phyloP scores from a whole-genome alignment of 2,113 vertebrate genomes.

The Peromyscus maniculatus region DNA sequence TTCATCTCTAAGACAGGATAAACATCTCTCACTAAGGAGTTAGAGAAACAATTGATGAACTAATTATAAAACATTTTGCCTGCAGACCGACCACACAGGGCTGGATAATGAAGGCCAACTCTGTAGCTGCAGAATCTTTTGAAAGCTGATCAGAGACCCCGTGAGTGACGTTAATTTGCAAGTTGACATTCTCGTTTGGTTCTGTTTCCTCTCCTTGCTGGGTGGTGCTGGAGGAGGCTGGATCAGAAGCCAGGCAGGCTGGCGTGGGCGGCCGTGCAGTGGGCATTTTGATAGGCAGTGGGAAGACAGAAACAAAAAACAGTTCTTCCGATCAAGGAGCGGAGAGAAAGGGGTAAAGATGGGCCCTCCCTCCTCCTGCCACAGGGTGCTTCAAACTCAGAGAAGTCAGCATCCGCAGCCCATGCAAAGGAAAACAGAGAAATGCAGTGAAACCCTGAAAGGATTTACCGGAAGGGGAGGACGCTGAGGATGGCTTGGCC shows the following conservation, averaged over 20 bases:
- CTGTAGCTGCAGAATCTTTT: slow-evolving; percentile 5
- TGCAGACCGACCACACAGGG: not conserved
- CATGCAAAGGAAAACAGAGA: rapidly evolving
- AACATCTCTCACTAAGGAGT: slow-evolving; percentile 47
- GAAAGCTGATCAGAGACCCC: slow-evolving; percentile 33
- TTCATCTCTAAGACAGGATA: not conserved
- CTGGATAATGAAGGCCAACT: slow-evolving; percentile 22
- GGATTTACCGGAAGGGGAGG: not conserved
- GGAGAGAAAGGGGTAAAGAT: not conserved
- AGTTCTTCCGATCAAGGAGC: not conserved
- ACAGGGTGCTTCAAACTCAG: not conserved
- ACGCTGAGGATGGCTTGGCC: not conserved
- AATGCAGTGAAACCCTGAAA: not conserved
- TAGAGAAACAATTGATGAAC: slow-evolving; percentile 53
- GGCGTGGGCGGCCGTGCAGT: not conserved
- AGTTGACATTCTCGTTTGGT: not conserved
- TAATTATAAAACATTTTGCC: slow-evolving; percentile 66
- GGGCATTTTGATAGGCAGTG: not conserved
- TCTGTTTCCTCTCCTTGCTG: not conserved
- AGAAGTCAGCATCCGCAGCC: not conserved
- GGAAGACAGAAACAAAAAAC: not conserved
- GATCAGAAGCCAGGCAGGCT: no score
- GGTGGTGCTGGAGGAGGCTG: not conserved
- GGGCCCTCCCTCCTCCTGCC: no score
- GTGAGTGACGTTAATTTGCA: not conserved